A percentile compares a stretch with the other conserved stretches of the same genome.
phyloP scores from a whole-genome alignment of 2,113 vertebrate genomes.

The Rallus limicola region DNA sequence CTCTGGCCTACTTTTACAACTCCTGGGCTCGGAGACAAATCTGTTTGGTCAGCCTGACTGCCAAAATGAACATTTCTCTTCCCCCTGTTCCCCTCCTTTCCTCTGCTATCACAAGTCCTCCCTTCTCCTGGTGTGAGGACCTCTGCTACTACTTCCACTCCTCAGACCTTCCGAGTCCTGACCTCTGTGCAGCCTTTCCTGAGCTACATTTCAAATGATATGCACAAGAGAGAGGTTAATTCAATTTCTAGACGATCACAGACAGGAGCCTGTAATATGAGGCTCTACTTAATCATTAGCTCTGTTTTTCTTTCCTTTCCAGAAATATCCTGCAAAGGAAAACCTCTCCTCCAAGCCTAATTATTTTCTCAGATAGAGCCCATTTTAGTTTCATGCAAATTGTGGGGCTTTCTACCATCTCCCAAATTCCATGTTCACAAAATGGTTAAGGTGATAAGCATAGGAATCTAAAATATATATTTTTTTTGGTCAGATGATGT shows the following conservation, averaged over 20 bases:
- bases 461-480: neutral
- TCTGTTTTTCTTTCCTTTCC: conserved; percentile 49
- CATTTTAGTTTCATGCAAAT: neutral
- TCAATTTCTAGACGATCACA: conserved; percentile 46
- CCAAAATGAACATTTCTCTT: conserved; percentile 59
- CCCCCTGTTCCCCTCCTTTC: neutral
- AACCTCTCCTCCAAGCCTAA: conserved; percentile 19
- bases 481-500: neutral
- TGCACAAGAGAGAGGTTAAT: conserved; percentile 27
- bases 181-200: conserved; percentile 26
- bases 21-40: conserved; percentile 41
- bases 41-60: conserved; percentile 23
- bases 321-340: conserved; percentile 42
- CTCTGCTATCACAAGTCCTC: neutral
- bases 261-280: conserved; percentile 24
- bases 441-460: neutral
- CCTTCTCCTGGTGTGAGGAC: neutral
- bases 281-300: neutral
- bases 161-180: conserved; percentile 6
- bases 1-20: conserved; percentile 58
- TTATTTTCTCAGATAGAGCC: conserved; percentile 48
- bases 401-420: neutral
- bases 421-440: neutral
- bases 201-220: neutral
- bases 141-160: conserved; percentile 44